Percentiles rank a stretch among this genome's conserved stretches.
phyloP scores from a whole-genome alignment of 2,888 invertebrate species.

The Eupeodes latifasciatus region DNA sequence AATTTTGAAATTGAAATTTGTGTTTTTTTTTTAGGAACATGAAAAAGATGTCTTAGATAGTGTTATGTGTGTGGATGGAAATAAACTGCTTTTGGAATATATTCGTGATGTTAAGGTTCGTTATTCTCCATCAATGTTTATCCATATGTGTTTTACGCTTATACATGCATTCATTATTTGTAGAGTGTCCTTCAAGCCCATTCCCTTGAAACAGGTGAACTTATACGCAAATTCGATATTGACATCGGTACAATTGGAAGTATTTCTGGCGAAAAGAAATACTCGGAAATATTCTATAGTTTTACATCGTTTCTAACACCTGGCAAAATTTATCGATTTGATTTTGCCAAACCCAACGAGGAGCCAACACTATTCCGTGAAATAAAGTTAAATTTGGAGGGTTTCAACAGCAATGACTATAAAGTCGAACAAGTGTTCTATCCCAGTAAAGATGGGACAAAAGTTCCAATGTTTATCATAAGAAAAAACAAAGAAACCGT shows the following conservation, averaged over 20 bases:
- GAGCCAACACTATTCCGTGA: slow-evolving; percentile 90
- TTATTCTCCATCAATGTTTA: neutral
- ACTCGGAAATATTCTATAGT: slow-evolving; percentile 95
- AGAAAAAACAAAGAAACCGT: slow-evolving; percentile 86
- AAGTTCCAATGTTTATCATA: slow-evolving; percentile 98
- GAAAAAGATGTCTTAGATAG: slow-evolving; percentile 94
- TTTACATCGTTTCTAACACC: slow-evolving; percentile 98
- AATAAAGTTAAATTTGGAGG: slow-evolving; percentile 91
- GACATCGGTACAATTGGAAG: slow-evolving; percentile 94
- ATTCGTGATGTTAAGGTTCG: slow-evolving; percentile 96
- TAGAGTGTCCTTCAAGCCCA: slow-evolving; percentile 94
- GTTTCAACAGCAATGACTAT: slow-evolving; percentile 91
- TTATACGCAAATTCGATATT: slow-evolving; percentile 90
- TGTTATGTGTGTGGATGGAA: slow-evolving; percentile 92
- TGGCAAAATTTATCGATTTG: slow-evolving; percentile 91
- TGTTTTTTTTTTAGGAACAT: slow-evolving; percentile 86
- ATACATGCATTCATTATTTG: slow-evolving; percentile 34
- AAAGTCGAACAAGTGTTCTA: slow-evolving; percentile 96
- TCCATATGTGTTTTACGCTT: slow-evolving; percentile 27
- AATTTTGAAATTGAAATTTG: neutral
- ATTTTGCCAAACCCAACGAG: slow-evolving; percentile 88
- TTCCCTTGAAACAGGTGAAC: slow-evolving; percentile 89
- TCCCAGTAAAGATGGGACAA: slow-evolving; percentile 95
- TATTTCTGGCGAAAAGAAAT: slow-evolving; percentile 93
- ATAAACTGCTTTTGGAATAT: slow-evolving; percentile 94